Percentiles rank a stretch among this genome's conserved stretches.
Conservation (phyloP, 2,113 vertebrate genomes). For the Onychostruthus taczanowskii region DNA sequence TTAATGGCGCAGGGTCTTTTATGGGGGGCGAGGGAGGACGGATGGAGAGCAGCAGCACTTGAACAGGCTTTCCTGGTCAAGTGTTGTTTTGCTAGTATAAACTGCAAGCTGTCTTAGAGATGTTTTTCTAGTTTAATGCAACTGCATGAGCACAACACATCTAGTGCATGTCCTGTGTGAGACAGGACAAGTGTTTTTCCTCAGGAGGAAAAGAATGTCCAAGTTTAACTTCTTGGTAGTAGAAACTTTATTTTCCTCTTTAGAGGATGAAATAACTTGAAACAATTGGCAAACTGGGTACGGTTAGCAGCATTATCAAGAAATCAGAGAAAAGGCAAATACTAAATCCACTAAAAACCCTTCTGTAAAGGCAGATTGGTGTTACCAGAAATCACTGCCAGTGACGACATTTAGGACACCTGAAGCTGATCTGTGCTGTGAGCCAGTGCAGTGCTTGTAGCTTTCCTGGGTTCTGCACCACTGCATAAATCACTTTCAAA, state of each 20-base stretch:
- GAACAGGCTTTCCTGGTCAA: slow-evolving; percentile 5
- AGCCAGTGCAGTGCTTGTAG: neutral
- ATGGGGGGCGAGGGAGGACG: neutral
- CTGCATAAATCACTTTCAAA: neutral
- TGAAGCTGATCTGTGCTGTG: neutral
- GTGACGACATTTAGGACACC: neutral
- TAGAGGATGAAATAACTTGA: neutral
- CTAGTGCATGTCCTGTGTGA: neutral
- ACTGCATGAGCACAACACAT: neutral
- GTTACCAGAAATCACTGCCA: neutral
- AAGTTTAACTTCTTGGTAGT: neutral
- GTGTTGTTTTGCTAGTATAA: neutral
- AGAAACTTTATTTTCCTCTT: neutral
- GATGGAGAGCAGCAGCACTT: neutral
- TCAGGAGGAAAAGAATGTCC: neutral
- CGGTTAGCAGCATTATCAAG: neutral
- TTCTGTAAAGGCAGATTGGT: neutral
- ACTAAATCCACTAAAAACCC: neutral
- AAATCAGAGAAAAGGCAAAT: neutral
- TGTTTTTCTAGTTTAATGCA: neutral
- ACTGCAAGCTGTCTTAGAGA: neutral
- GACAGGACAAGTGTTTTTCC: neutral
- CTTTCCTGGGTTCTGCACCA: neutral
- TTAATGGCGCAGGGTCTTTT: slow-evolving; percentile 32
- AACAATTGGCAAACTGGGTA: neutral